A percentile compares a stretch with the other conserved stretches of the same genome.
phyloP scores from a whole-genome alignment of 2,797 vertebrate genomes.

The Microcaecilia unicolor region DNA sequence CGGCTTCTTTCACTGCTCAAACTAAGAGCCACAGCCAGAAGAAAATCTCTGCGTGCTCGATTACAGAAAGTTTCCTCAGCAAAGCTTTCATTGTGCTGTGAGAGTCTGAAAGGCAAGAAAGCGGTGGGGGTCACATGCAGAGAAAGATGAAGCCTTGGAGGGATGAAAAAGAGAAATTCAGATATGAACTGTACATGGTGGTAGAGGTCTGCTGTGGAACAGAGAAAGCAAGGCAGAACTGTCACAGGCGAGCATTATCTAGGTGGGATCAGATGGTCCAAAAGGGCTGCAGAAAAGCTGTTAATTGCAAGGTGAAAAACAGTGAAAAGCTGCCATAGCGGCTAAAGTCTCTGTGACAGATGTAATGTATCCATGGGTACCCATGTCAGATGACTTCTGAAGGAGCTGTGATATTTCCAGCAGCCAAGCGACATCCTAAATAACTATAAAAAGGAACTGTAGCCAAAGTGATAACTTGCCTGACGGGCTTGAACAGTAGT shows the following conservation, averaged over 20 bases:
- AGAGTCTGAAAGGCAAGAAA: background rate
- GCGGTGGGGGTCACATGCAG: background rate
- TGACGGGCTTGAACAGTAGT: no score
- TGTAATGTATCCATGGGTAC: no score
- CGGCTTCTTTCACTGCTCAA: no score
- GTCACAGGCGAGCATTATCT: background rate
- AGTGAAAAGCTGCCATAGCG: accelerated
- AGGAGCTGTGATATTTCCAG: no score
- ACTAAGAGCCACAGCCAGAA: no score
- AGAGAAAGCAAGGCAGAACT: background rate
- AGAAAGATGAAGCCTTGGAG: background rate
- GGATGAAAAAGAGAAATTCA: background rate
- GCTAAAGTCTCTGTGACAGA: background rate
- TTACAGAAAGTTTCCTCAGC: background rate
- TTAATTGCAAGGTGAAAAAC: background rate
- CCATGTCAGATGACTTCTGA: no score
- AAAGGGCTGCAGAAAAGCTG: background rate
- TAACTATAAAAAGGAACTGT: no score
- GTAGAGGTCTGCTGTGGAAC: no score
- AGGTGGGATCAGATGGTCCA: background rate
- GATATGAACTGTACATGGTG: no score
- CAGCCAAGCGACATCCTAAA: no score
- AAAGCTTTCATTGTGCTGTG: background rate
- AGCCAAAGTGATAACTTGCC: no score
- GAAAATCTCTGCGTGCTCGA: no score